Evolutionary conservation across 2,113 vertebrate species (phyloP).

Genomic region (Carlito syrichta): DNA sequence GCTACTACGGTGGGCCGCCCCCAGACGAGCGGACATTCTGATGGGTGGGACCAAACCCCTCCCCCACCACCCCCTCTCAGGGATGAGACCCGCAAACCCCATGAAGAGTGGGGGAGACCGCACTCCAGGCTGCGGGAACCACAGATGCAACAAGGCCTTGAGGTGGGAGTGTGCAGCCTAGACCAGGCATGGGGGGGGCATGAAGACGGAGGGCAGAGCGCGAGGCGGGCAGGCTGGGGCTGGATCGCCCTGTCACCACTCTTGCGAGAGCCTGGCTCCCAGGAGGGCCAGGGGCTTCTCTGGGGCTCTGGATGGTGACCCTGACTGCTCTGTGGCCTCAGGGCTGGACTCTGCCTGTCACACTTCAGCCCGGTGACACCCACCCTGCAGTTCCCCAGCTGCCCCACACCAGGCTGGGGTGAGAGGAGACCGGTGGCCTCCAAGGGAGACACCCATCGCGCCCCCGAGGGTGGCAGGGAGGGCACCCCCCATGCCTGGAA

Average conservation of each 20-base stretch:
- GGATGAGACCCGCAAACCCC: no score
- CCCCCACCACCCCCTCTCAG: no score
- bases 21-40: rapidly evolving
- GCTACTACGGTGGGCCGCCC: not conserved
- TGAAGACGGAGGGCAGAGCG: rapidly evolving
- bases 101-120: not conserved
- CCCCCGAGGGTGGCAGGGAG: not conserved
- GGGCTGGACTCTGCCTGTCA: not conserved
- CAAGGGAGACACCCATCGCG: no score
- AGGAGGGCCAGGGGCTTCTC: not conserved
- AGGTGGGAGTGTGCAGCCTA: no score
- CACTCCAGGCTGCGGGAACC: not conserved
- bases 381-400: not conserved
- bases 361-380: no score
- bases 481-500: not conserved
- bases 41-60: not conserved
- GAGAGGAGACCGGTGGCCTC: not conserved
- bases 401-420: not conserved
- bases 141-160: not conserved
- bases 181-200: no score
- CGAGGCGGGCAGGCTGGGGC: not conserved
- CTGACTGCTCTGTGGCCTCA: not conserved
- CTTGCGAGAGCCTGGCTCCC: not conserved
- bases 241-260: not conserved
- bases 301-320: not conserved